Conservation (phyloP, 2,113 vertebrate genomes). For the Tachycineta bicolor region DNA sequence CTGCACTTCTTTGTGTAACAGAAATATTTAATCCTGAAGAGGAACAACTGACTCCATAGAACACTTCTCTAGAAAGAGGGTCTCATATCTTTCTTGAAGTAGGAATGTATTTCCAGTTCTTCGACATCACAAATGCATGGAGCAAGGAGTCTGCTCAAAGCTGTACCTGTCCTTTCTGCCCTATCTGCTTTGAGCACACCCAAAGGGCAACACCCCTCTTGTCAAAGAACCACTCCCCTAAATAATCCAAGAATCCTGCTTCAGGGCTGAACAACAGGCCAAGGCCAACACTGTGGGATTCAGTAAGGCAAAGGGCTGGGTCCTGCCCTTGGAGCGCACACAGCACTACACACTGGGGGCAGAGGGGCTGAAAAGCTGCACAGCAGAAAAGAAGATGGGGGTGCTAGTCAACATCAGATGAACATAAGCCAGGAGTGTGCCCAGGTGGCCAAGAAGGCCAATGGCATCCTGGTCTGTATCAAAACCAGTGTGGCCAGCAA, state of each 20-base stretch:
- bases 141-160: not conserved
- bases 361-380: not conserved
- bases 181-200: not conserved
- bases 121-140: not conserved
- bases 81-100: not conserved
- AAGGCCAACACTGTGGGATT: not conserved
- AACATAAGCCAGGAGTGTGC: not conserved
- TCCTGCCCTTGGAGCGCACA: too few relatives aligned
- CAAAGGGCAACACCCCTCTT: not conserved
- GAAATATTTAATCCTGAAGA: not conserved
- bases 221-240: not conserved
- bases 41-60: not conserved
- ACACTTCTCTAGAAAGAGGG: not conserved
- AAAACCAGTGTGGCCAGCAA: not conserved
- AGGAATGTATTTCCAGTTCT: not conserved
- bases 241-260: not conserved
- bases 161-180: not conserved
- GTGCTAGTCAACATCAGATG: too few relatives aligned
- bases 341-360: rapidly evolving
- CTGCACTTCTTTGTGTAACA: not conserved
- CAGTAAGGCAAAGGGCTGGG: too few relatives aligned
- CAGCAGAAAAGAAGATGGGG: not conserved
- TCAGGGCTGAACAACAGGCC: rapidly evolving
- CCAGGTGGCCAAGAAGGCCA: not conserved
- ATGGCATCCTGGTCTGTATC: too few relatives aligned